These are phyloP conservation scores for Gymnosoma rotundatum DNA, from an alignment of 2,888 invertebrate genomes.

Conservation along the genomic window DNA sequence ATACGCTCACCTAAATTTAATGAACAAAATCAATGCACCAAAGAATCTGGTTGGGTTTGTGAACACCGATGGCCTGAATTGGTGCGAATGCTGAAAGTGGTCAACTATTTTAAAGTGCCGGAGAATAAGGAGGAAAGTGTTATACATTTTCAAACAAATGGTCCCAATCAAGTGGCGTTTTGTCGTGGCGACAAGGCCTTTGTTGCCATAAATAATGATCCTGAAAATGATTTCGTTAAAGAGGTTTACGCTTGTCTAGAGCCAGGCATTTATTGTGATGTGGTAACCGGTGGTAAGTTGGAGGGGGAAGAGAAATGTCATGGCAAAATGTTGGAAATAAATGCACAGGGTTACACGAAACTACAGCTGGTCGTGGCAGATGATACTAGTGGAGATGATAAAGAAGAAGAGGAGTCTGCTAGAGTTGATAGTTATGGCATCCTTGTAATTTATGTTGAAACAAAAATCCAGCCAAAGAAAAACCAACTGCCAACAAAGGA, in stretches of 20 bases:
- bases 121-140: constrained; percentile 83
- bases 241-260: constrained; percentile 88
- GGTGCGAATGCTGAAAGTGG: constrained; percentile 88
- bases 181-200: constrained; percentile 90
- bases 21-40: constrained; percentile 85
- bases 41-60: constrained; percentile 88
- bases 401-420: constrained; percentile 70
- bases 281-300: constrained; percentile 72
- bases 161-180: constrained; percentile 91
- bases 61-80: constrained; percentile 93
- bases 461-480: constrained; percentile 78
- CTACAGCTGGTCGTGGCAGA: constrained; percentile 58
- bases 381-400: neutral
- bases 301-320: constrained; percentile 60
- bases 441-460: constrained; percentile 85
- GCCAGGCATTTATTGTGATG: constrained; percentile 91
- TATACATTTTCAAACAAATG: constrained; percentile 90
- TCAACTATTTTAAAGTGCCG: constrained; percentile 84
- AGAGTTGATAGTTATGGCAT: constrained; percentile 83
- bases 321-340: constrained; percentile 69
- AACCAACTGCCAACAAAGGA: neutral
- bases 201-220: constrained; percentile 86
- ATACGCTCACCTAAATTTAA: constrained; percentile 84
- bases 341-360: constrained; percentile 62
- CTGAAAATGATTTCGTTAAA: constrained; percentile 83